phyloP scores from a whole-genome alignment of 2,113 vertebrate genomes.

The Propithecus coquereli region DNA sequence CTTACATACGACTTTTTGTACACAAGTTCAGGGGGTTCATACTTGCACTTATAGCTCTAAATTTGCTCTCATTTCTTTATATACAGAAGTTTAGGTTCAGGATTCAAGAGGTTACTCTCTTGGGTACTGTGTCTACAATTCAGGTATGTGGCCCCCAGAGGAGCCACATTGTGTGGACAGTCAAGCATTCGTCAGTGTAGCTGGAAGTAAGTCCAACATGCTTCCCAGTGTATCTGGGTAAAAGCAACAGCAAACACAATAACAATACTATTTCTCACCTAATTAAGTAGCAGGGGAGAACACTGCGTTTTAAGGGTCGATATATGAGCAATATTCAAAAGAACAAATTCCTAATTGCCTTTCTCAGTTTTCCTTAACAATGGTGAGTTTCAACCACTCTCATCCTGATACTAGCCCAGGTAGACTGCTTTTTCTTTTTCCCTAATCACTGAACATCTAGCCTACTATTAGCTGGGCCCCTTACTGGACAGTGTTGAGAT shows the following conservation, averaged over 20 bases:
- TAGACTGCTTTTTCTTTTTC: background rate
- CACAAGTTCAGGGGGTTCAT: background rate
- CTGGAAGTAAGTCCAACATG: background rate
- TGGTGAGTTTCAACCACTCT: background rate
- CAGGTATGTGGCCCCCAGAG: background rate
- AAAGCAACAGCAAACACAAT: background rate
- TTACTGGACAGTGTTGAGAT: background rate
- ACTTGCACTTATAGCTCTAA: background rate
- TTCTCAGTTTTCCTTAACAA: background rate
- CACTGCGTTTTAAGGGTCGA: background rate
- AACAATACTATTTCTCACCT: background rate
- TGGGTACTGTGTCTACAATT: background rate
- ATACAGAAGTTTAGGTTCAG: background rate
- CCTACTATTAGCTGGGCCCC: background rate
- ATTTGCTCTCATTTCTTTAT: background rate
- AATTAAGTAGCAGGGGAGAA: background rate
- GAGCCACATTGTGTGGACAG: background rate
- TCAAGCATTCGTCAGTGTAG: background rate
- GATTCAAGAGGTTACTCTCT: background rate
- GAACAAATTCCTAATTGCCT: background rate
- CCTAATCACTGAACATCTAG: background rate
- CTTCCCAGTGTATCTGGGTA: background rate
- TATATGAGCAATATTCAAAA: background rate
- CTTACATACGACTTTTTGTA: background rate
- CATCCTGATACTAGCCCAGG: background rate